Percentiles rank a stretch among this genome's conserved stretches.
These are phyloP conservation scores for Rhagoletis pomonella DNA, from an alignment of 1,140 invertebrate genomes.

Conservation along the genomic window DNA sequence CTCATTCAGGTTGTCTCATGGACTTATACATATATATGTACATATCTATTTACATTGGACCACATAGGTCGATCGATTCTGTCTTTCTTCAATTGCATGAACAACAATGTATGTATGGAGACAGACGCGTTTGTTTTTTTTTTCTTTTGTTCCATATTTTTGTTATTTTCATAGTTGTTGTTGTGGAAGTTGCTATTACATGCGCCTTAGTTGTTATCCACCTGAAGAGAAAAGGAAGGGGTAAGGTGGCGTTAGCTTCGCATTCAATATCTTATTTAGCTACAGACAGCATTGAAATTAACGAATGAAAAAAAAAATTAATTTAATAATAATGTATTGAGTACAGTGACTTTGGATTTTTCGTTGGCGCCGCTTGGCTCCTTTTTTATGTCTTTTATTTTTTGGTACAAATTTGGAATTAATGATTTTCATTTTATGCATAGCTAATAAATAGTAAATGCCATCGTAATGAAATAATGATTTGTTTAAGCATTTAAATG, in stretches of 20 bases:
- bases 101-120: not conserved
- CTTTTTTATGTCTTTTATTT: not conserved
- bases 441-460: conserved; percentile 33
- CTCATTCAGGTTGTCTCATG: conserved; percentile 26
- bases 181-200: not conserved
- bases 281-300: not conserved
- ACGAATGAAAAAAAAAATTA: not conserved
- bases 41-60: not conserved
- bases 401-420: conserved; percentile 1
- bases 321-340: not conserved
- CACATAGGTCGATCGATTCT: conserved; percentile 35
- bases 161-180: conserved; percentile 4
- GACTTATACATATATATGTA: not conserved
- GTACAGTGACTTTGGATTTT: conserved; percentile 2
- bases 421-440: conserved; percentile 35
- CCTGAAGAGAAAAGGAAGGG: not conserved
- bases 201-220: not conserved
- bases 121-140: not conserved
- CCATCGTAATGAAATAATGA: conserved; percentile 46
- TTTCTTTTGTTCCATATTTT: not conserved
- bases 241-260: not conserved
- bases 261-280: not conserved
- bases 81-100: not conserved
- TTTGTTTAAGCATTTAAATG: conserved; percentile 28
- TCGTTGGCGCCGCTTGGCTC: conserved; percentile 14